These are phyloP conservation scores for Trogon surrucura DNA, from an alignment of 2,113 vertebrate species.

Conservation along the genomic window DNA sequence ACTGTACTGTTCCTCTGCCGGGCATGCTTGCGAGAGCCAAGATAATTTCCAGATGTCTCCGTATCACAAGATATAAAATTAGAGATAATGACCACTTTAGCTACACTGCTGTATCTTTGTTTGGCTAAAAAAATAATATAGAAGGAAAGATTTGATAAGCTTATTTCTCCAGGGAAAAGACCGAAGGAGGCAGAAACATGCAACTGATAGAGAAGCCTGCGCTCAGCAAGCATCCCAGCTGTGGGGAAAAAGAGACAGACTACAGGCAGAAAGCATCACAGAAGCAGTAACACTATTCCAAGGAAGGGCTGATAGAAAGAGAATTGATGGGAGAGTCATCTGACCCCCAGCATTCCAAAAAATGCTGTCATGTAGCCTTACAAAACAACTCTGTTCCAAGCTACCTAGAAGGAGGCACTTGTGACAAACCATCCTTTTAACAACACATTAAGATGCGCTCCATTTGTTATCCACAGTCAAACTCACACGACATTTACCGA, in stretches of 20 bases:
- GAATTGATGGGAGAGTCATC: not conserved
- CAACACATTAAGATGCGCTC: not conserved
- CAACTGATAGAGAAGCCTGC: not conserved
- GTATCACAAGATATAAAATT: not conserved
- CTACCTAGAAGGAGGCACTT: not conserved
- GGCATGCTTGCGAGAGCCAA: not conserved
- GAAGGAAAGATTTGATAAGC: constrained; percentile 28
- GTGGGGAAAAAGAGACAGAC: not conserved
- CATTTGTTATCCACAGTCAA: not conserved
- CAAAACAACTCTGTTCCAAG: not conserved
- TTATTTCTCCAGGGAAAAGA: constrained; percentile 27
- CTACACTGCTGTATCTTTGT: not conserved
- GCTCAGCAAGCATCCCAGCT: not conserved
- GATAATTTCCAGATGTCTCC: constrained; percentile 19
- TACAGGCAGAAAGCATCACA: not conserved
- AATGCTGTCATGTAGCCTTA: not conserved
- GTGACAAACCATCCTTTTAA: constrained; percentile 22
- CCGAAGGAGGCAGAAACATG: not conserved
- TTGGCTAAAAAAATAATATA: constrained; percentile 14
- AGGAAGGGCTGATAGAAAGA: not conserved
- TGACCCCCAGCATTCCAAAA: constrained; percentile 9
- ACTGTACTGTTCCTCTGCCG: not conserved
- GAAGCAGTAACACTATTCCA: not conserved
- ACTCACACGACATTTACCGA: not conserved
- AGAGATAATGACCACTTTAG: not conserved